phyloP scores from a whole-genome alignment of 1,140 invertebrate species.

The Odontomachus brunneus region DNA sequence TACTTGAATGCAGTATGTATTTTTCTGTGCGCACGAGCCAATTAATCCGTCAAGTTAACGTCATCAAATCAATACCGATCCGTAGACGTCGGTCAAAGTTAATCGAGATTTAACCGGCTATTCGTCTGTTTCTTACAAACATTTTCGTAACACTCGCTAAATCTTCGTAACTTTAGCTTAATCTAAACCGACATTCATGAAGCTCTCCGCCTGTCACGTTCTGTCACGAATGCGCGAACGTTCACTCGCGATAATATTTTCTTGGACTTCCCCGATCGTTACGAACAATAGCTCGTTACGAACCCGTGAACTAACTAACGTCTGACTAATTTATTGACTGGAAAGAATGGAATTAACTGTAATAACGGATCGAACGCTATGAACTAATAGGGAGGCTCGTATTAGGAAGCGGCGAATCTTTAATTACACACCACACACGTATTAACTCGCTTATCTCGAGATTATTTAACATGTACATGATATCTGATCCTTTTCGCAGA shows the following conservation, averaged over 20 bases:
- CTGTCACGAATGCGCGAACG: not conserved
- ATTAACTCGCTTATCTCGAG: constrained; percentile 25
- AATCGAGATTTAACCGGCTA: no score
- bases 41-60: no score
- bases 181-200: not conserved
- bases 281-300: constrained; percentile 2
- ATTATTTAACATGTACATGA: constrained; percentile 41
- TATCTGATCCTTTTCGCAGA: constrained; percentile 23
- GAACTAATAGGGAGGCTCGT: not conserved
- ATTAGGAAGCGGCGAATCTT: not conserved
- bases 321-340: constrained; percentile 10
- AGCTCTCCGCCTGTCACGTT: no score
- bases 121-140: not conserved
- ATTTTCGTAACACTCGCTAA: not conserved
- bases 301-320: constrained; percentile 4
- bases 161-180: not conserved
- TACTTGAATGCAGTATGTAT: no score
- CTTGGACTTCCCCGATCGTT: constrained; percentile 7
- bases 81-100: no score
- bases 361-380: constrained; percentile 9
- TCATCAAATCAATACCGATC: no score
- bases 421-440: not conserved
- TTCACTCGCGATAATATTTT: constrained; percentile 14
- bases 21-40: no score
- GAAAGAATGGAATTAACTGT: not conserved